phyloP scores from a whole-genome alignment of 2,113 vertebrate species.

The Sula dactylatra region DNA sequence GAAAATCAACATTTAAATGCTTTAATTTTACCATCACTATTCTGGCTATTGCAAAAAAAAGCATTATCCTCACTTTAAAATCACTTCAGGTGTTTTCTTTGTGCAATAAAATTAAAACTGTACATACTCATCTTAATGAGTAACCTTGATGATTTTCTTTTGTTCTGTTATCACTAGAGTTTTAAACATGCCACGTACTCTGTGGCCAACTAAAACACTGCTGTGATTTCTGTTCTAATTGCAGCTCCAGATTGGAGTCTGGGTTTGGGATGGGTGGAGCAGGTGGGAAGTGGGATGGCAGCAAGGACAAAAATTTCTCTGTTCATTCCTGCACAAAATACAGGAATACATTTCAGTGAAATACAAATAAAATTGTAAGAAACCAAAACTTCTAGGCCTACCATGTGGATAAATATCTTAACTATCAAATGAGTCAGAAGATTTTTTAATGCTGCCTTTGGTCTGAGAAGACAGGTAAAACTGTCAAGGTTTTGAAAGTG shows the following conservation, averaged over 20 bases:
- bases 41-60: background rate
- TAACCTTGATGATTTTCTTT: too few relatives aligned
- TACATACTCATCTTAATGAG: background rate
- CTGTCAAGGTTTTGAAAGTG: background rate
- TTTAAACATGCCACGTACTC: background rate
- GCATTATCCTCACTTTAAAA: background rate
- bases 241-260: background rate
- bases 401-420: background rate
- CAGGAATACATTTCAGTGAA: background rate
- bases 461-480: background rate
- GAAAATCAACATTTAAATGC: background rate
- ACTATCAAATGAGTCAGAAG: background rate
- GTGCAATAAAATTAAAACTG: background rate
- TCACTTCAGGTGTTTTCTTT: background rate
- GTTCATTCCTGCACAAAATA: background rate
- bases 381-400: background rate
- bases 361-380: background rate
- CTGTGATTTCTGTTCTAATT: background rate
- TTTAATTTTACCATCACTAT: slow-evolving; percentile 15
- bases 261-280: background rate
- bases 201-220: slow-evolving; percentile 1
- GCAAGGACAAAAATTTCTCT: background rate
- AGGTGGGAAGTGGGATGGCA: background rate
- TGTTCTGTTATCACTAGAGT: background rate
- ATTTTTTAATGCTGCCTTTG: background rate